Base-by-base conservation (phyloP, 2,888 invertebrate species). In the Cancer borealis region DNA sequence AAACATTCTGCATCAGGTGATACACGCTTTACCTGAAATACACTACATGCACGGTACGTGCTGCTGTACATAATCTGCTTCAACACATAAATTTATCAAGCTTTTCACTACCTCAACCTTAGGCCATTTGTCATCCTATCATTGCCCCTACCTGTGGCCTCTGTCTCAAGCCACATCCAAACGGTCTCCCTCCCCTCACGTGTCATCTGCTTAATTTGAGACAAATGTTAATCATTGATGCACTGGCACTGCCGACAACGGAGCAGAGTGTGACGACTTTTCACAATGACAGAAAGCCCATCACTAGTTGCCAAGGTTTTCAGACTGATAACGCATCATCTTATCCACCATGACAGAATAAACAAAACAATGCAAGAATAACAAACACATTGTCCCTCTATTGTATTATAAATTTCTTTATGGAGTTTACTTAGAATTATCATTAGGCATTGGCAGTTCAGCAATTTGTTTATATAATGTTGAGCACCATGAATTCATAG, bases 61-160 rank as follows among this genome's bases (percentile, higher is more conserved):
- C 84, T 39, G 84, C 84, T 84, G 84, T 84, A 84, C 3, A 84
- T 84, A 84, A 84, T 39, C 84, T 84, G 84, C 84, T 84, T 84
- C 17, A 84, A 84, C 30, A 84, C 3, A 84, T 2, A 84, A 84
- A 39, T 84, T 14, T 39, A 39, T 30, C 84, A 84, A 39, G 84
- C 84, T 84, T 84, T 84, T 84, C 84, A 84, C 84, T 84, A 84
- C 84, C 84, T 84, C 84, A 84, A 84, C 39, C 39, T 84, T 84
- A 6, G 39, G 17, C 39, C 39, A 39, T 84, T 84, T 84, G 84
- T 84, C 84, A 84, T 39, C 39, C 84, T 8, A 39, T 39, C 84
- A 84, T 39, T 84, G 14, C 26, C 84, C 39, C 21, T 84, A 21
- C 39, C 84, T 84, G 84, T 73, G 73, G 73, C 73, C 73, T 73